Evolutionary conservation across 2,888 invertebrate species (phyloP).

Genomic region (Drosophila lutescens): DNA sequence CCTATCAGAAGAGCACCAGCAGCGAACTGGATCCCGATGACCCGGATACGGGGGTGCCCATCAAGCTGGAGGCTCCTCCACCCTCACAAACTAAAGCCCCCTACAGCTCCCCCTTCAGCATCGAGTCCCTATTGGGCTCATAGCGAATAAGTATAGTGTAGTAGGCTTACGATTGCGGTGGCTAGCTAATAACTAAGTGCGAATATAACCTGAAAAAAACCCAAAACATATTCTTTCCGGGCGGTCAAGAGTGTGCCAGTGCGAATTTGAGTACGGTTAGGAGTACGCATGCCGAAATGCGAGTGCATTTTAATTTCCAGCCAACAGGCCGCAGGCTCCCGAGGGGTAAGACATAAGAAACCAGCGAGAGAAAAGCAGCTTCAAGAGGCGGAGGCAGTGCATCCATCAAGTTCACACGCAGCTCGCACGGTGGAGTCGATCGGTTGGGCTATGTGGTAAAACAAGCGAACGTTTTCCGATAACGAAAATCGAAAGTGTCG

Average conservation of each 20-base stretch:
- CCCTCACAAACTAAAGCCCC: conserved; percentile 73
- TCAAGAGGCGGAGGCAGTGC: conserved; percentile 65
- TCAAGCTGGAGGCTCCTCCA: conserved; percentile 27
- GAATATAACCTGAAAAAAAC: not conserved
- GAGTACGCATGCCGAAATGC: conserved; percentile 3
- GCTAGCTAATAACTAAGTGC: conserved; percentile 16
- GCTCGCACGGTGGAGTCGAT: conserved; percentile 38
- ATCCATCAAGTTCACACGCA: conserved; percentile 78
- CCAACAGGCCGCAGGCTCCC: conserved; percentile 53
- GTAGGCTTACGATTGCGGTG: conserved; percentile 20
- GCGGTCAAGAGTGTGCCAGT: conserved; percentile 28
- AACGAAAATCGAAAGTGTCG: not conserved
- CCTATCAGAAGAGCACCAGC: conserved; percentile 53
- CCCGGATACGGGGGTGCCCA: not conserved
- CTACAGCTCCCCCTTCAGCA: conserved; percentile 89
- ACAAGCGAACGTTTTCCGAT: not conserved
- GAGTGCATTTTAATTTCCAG: conserved; percentile 64
- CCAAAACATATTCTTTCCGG: not conserved
- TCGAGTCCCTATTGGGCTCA: conserved; percentile 91
- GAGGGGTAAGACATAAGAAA: not conserved
- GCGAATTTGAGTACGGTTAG: conserved; percentile 29
- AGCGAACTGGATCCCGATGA: conserved; percentile 15
- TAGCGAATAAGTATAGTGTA: conserved; percentile 40
- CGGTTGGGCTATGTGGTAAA: not conserved
- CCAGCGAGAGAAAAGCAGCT: not conserved